A percentile compares a stretch with the other conserved stretches of the same genome.
These are phyloP conservation scores for Danionella cerebrum DNA, from an alignment of 2,113 vertebrate species.

Conservation along the genomic window DNA sequence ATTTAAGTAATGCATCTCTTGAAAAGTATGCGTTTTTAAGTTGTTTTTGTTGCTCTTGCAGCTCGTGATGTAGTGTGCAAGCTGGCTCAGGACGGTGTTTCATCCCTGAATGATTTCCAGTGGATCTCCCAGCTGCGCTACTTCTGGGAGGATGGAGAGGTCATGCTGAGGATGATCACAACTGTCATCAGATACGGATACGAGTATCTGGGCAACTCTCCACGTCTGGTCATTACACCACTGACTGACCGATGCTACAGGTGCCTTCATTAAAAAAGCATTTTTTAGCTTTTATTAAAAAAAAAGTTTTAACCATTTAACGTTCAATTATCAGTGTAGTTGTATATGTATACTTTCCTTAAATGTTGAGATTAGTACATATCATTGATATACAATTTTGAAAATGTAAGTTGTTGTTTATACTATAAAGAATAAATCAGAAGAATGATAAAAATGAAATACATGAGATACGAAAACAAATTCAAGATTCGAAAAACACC, in stretches of 20 bases:
- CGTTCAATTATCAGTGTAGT: too few species aligned
- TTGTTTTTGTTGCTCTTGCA: slow-evolving; percentile 43
- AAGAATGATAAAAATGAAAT: too few species aligned
- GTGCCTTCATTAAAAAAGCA: slow-evolving; percentile 45
- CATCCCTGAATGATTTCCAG: slow-evolving; percentile 79
- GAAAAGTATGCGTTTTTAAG: not conserved
- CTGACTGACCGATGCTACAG: slow-evolving; percentile 91
- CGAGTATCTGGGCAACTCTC: slow-evolving; percentile 88
- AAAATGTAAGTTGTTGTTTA: too few species aligned
- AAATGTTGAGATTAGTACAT: too few species aligned
- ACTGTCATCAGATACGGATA: slow-evolving; percentile 82
- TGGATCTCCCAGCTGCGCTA: slow-evolving; percentile 93
- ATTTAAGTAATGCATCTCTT: too few species aligned
- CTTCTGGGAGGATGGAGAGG: slow-evolving; percentile 74
- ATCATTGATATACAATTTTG: too few species aligned
- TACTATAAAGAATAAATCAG: too few species aligned
- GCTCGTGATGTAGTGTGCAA: slow-evolving; percentile 84
- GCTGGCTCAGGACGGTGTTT: slow-evolving; percentile 66
- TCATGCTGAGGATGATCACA: slow-evolving; percentile 83
- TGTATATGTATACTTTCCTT: too few species aligned
- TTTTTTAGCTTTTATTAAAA: too few species aligned
- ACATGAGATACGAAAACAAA: too few species aligned
- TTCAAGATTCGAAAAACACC: too few species aligned
- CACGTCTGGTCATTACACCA: slow-evolving; percentile 84
- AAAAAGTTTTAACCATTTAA: too few species aligned